Evolutionary conservation across 2,888 invertebrate species (phyloP), one percentile per base, ranked within the genome.

Genomic region (Sinohyriopsis cumingii): DNA sequence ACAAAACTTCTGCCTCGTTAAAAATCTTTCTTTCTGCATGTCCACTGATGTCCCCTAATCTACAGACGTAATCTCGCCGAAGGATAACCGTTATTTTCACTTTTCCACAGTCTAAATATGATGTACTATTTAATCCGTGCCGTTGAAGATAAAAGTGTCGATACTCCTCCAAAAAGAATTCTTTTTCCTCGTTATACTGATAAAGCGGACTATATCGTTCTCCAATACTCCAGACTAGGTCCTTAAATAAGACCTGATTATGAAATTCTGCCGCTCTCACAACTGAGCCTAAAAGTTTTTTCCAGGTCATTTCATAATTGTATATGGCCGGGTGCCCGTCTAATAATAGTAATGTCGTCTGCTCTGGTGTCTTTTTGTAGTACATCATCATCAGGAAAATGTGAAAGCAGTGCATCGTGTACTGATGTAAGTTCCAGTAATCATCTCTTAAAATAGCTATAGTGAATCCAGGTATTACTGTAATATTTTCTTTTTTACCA

Each of bases 11-110:
- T 6, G 74, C 71, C 66, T 87, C 87, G 57, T 87, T 87, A 24
- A 71, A 69, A 18, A 87, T 82, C 69, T 87, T 86, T 53, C 87
- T 73, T 5, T 79, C 78, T 0, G 87, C 75, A 12, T 75, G 69
- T 22, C 87, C 87, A 15, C 65, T 59, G 5, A 82, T 83, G 67
- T 87, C 87, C 55, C 87, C 70, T 12, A 86, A 86, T 67, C 87
- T 87, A 20, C 84, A 86, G 2, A 86, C 73, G 28, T 86, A 84
- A 65, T 87, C 78, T 28, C 80, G 75, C 54, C 87, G 70, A 75
- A 85, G 75, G 20, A 86, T 79, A 55, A 87, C 72, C 28, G 84
- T 73, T 28, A 87, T 72, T 20, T 65, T 75, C 12, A 85, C 62
- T 28, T 66, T 57, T n/a, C 71, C 33, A 69, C 86, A 87, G 66